Evolutionary conservation across 2,113 vertebrate genomes (phyloP).

Genomic region (Andinoacara biseriatus): DNA sequence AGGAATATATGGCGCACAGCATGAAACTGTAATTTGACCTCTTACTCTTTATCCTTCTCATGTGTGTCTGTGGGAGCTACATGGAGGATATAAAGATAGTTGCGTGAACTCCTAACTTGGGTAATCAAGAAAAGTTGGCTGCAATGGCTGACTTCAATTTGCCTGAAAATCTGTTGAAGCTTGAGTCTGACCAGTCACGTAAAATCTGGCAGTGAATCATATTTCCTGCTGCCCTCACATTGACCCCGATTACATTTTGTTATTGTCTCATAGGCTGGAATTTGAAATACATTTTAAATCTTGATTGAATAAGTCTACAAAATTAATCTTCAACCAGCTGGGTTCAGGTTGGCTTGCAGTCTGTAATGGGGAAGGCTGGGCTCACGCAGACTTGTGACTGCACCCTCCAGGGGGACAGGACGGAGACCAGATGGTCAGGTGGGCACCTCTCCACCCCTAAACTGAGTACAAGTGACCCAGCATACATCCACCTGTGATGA

Average conservation of each 20-base stretch:
- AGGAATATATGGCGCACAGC: not conserved
- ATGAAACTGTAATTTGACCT: not conserved
- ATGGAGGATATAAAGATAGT: not conserved
- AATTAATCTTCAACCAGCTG: slow-evolving; percentile 8
- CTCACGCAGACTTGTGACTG: slow-evolving; percentile 27
- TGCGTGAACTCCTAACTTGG: not conserved
- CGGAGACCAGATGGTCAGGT: slow-evolving; percentile 62
- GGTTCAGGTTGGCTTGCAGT: not conserved
- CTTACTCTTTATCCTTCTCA: not conserved
- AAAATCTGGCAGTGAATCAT: not conserved
- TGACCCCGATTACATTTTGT: slow-evolving; percentile 20
- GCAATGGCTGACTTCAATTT: not conserved
- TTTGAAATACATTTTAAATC: slow-evolving; percentile 3
- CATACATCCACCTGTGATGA: slow-evolving; percentile 61
- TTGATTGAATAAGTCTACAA: not conserved
- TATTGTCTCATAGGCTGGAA: not conserved
- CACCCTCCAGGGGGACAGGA: slow-evolving; percentile 17
- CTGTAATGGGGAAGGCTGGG: slow-evolving; percentile 15
- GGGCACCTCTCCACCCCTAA: slow-evolving; percentile 15
- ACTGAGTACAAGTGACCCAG: slow-evolving; percentile 61
- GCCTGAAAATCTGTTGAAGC: slow-evolving; percentile 6
- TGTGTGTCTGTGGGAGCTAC: not conserved
- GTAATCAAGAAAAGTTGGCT: not conserved
- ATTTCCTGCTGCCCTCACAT: not conserved
- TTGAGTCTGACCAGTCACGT: not conserved